Conservation (phyloP, 53 echinoderm and acorn worm genomes). For the Actinopyga echinites region DNA sequence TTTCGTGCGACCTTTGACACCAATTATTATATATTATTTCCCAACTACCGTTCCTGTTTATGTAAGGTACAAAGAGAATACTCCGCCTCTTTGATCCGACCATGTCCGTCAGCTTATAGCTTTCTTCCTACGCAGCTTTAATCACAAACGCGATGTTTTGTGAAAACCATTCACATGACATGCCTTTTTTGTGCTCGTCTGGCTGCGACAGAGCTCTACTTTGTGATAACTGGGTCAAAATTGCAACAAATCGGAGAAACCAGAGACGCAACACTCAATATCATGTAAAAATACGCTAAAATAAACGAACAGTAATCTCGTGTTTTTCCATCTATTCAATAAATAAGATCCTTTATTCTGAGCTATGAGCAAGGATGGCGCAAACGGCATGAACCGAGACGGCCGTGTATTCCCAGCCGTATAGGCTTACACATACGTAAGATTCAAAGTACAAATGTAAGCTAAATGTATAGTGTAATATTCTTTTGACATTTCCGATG, state of each 20-base stretch:
- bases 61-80: no score
- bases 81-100: no score
- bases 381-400: conserved; percentile 8
- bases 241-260: conserved; percentile 35
- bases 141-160: no score
- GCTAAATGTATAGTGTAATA: conserved; percentile 7
- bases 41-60: no score
- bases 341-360: background rate
- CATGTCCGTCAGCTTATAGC: no score
- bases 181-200: no score
- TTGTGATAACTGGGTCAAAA: conserved; percentile 32
- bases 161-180: no score
- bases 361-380: background rate
- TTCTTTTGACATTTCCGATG: conserved; percentile 25
- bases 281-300: conserved; percentile 38
- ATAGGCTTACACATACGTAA: conserved; percentile 14
- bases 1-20: no score
- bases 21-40: no score
- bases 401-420: conserved; percentile 19
- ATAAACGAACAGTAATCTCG: conserved; percentile 36
- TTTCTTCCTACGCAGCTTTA: no score
- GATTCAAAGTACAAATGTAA: background rate
- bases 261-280: conserved; percentile 35
- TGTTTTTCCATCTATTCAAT: conserved; percentile 25
- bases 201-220: background rate